Evolutionary conservation across 1,140 invertebrate genomes (phyloP).

Genomic region (Ctenoplectra terminalis): DNA sequence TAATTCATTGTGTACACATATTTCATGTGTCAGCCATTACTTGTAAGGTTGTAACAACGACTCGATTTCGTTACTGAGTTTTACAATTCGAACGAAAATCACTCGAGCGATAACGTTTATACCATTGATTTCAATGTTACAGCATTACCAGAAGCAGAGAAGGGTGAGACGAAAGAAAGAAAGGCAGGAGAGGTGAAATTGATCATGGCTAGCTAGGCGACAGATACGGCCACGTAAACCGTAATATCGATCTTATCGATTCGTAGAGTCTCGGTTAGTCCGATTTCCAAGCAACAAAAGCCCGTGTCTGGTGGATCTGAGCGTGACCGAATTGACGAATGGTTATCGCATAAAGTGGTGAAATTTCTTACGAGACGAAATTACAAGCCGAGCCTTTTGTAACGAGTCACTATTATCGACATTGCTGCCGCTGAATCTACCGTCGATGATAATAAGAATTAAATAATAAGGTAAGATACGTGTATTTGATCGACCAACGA

Average conservation of each 20-base stretch:
- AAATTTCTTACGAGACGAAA: constrained; percentile 55
- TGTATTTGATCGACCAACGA: neutral
- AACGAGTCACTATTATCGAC: constrained; percentile 60
- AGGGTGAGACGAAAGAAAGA: neutral
- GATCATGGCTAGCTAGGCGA: neutral
- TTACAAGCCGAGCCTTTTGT: constrained; percentile 40
- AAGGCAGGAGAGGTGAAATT: neutral
- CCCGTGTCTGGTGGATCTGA: constrained; percentile 20
- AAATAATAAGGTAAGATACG: neutral
- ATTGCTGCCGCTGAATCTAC: constrained; percentile 44
- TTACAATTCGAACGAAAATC: neutral
- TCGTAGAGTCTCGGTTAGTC: constrained; percentile 56
- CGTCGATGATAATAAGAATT: neutral
- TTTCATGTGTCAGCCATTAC: too few relatives aligned
- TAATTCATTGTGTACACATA: too few relatives aligned
- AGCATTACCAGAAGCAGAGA: too few relatives aligned
- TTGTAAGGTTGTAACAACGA: too few relatives aligned
- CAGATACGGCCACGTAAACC: constrained; percentile 14
- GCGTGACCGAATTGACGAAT: constrained; percentile 61
- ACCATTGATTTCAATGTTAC: neutral
- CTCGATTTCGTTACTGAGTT: neutral
- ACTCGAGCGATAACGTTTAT: neutral
- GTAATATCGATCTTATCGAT: constrained; percentile 45
- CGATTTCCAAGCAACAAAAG: constrained; percentile 61
- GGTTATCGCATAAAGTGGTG: constrained; percentile 26